A percentile compares a stretch with the other conserved stretches of the same genome.
phyloP scores from a whole-genome alignment of 1,140 invertebrate species.

The Orchestia grillus region DNA sequence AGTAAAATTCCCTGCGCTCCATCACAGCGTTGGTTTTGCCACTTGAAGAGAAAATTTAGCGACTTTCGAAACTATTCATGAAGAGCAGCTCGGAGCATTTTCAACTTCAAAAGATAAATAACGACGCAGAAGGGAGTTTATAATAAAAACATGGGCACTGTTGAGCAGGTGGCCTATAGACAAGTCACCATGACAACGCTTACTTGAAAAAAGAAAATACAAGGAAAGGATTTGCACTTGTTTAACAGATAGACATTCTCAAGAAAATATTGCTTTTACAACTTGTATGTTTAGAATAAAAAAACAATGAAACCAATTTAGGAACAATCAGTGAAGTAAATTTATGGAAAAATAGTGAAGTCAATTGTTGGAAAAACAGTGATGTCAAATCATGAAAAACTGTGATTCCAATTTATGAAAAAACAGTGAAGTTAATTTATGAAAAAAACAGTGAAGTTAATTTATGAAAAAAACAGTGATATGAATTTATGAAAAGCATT shows the following conservation, averaged over 20 bases:
- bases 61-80: background rate
- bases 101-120: background rate
- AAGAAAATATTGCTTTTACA: too few relatives aligned
- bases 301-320: too few relatives aligned
- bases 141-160: background rate
- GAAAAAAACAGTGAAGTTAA: too few relatives aligned
- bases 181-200: background rate
- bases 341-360: too few relatives aligned
- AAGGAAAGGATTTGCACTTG: background rate
- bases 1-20: background rate
- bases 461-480: too few relatives aligned
- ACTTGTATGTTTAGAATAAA: too few relatives aligned
- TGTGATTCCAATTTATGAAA: too few relatives aligned
- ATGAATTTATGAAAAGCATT: too few relatives aligned
- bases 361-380: too few relatives aligned
- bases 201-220: background rate
- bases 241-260: background rate
- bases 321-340: too few relatives aligned
- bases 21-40: background rate
- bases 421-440: too few relatives aligned
- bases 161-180: background rate
- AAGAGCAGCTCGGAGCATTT: background rate
- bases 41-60: background rate
- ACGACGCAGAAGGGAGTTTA: background rate
- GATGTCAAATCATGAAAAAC: too few relatives aligned